Conservation (phyloP, 2,113 vertebrate genomes). For the Coryphaenoides rupestris region DNA sequence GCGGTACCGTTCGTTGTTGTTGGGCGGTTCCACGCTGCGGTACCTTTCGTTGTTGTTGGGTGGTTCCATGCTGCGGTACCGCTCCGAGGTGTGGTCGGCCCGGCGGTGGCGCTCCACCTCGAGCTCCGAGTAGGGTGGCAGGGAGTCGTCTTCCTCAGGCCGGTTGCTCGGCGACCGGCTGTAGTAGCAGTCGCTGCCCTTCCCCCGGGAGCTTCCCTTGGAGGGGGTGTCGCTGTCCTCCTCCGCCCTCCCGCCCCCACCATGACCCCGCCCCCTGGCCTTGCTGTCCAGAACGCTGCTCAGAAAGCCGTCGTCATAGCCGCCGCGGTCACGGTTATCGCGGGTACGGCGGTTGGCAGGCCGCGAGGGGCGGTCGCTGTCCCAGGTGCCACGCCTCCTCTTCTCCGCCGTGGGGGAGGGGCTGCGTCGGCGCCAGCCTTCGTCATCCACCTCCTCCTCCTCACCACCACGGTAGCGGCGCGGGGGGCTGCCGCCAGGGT, state of each 20-base stretch:
- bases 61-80: conserved; percentile 67
- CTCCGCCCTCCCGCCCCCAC: conserved; percentile 59
- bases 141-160: conserved; percentile 78
- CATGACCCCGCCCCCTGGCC: conserved; percentile 58
- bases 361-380: conserved; percentile 66
- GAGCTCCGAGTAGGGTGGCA: conserved; percentile 88
- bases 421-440: conserved; percentile 73
- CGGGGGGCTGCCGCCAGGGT: conserved; percentile 47
- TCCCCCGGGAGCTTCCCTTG: conserved; percentile 81
- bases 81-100: conserved; percentile 44
- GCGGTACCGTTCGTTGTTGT: conserved; percentile 59
- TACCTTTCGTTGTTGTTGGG: conserved; percentile 51
- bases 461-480: conserved; percentile 49
- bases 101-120: conserved; percentile 73
- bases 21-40: conserved; percentile 64
- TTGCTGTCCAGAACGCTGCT: conserved; percentile 80
- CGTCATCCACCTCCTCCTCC: conserved; percentile 42
- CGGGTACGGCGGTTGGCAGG: conserved; percentile 42
- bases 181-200: conserved; percentile 65
- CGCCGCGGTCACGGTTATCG: conserved; percentile 69
- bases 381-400: conserved; percentile 79
- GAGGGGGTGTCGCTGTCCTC: conserved; percentile 83
- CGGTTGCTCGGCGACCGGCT: conserved; percentile 69
- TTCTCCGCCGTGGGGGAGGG: conserved; percentile 75
- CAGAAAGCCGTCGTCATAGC: conserved; percentile 82